Base-by-base conservation (phyloP, 2,797 vertebrate genomes). In the Scolopax rusticola region DNA sequence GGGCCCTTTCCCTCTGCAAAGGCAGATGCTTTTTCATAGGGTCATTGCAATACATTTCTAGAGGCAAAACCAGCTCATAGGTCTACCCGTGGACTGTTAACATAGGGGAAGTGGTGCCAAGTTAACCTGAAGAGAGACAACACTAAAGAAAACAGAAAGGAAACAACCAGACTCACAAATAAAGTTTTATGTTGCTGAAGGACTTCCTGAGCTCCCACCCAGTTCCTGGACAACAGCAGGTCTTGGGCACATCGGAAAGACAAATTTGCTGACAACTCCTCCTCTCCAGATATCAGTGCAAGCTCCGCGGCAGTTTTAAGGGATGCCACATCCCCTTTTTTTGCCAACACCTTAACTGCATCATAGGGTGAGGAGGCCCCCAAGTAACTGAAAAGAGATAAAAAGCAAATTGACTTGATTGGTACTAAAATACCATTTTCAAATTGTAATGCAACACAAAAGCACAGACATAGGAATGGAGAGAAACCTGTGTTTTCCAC, bases 171-270 rank as follows among this genome's bases (percentile, higher is more conserved):
- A 98, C 98, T 97, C 81, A 99, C 99, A 98, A 99, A 96, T 70
- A 99, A 98, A 28, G 96, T 97, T 45, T 97, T 97, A 60, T 99
- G 99, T 2, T 97, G 97, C 90, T 97, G 97, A 84, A 99, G 98
- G 32, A 98, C 98, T 41, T 99, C 98, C 94, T 99, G 99, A 23
- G 98, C 98, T 27, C 90, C 98, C 33, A 98, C 97, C 99, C 99
- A 99, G 95, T 99, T 99, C 94, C 98, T 98, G 81, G 97, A 95
- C 9, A 97, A 84, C 7, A 98, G 97, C 95, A 99, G 96, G 57
- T 99, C 99, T 90, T 99, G 99, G 45, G 99, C 98, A 56, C 99
- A 99, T 57, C 99, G 97, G 94, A 99, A 97, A 51, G 99, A 98
- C 82, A 99, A 98, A 0, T 98, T 98, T 76, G 98, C 98, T 8